These are phyloP conservation scores for Ectropis crepuscularia DNA, from an alignment of 2,888 invertebrate species.

Conservation along the genomic window DNA sequence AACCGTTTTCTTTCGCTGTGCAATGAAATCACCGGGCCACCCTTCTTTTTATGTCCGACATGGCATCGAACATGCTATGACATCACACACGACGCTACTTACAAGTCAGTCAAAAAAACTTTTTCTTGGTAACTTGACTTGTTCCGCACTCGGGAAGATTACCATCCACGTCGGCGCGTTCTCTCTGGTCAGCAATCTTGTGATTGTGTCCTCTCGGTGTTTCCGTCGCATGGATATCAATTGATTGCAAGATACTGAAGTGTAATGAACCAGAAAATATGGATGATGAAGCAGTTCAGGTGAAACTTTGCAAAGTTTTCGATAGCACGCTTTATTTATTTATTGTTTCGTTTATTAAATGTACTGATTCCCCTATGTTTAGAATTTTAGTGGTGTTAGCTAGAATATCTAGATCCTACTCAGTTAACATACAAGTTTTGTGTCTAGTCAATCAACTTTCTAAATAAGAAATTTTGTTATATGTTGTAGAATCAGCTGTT, in stretches of 20 bases:
- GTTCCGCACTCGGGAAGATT: slow-evolving; percentile 44
- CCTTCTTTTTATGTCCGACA: slow-evolving; percentile 59
- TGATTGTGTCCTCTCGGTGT: too few species aligned
- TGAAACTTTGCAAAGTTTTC: slow-evolving; percentile 18
- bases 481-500: too few species aligned
- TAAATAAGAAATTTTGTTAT: too few species aligned
- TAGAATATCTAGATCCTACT: too few species aligned
- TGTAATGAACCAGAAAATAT: slow-evolving; percentile 30
- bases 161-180: background rate
- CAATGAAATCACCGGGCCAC: slow-evolving; percentile 58
- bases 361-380: too few species aligned
- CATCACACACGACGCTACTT: slow-evolving; percentile 53
- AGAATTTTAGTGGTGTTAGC: too few species aligned
- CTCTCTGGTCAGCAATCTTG: too few species aligned
- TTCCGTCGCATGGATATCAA: background rate
- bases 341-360: too few species aligned
- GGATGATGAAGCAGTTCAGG: slow-evolving; percentile 54
- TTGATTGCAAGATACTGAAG: background rate
- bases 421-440: too few species aligned
- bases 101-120: slow-evolving; percentile 68
- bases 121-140: slow-evolving; percentile 58
- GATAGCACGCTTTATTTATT: too few species aligned
- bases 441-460: too few species aligned
- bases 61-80: slow-evolving; percentile 62
- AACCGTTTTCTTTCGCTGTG: slow-evolving; percentile 52